Evolutionary conservation across 35 echinoderm and acorn worm species (phyloP).

Genomic region (Heliocidaris tuberculata): DNA sequence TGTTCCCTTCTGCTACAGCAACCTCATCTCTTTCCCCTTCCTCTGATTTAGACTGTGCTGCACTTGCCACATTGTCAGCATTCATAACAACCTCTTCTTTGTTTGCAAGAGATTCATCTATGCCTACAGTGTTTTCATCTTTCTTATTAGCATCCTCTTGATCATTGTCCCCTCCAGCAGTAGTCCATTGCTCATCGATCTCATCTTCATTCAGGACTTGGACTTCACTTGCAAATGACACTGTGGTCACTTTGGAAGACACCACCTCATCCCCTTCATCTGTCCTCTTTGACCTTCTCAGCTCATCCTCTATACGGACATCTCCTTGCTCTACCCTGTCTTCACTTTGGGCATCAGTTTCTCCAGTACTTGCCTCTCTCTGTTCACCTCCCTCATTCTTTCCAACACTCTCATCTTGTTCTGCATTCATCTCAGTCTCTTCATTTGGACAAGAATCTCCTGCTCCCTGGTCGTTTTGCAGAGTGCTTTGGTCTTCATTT

Average conservation of each 20-base stretch:
- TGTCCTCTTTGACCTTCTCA: background rate
- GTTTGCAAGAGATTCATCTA: background rate
- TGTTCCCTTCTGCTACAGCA: background rate
- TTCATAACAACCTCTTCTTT: background rate
- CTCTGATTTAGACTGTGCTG: background rate
- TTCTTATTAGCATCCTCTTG: background rate
- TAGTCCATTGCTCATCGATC: background rate
- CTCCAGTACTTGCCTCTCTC: background rate
- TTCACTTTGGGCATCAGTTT: background rate
- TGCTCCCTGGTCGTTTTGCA: background rate
- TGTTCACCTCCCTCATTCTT: background rate
- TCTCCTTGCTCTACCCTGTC: background rate
- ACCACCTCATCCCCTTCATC: background rate
- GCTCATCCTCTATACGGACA: background rate
- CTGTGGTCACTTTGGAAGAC: slow-evolving; percentile 8
- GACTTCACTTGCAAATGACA: slow-evolving; percentile 37
- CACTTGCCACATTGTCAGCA: background rate
- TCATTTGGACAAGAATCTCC: background rate
- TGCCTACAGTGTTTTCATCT: background rate
- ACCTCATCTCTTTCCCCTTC: background rate
- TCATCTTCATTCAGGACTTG: slow-evolving; percentile 26
- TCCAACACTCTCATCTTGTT: background rate
- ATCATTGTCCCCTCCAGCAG: background rate
- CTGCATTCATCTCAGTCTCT: background rate
- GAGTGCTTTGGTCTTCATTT: background rate